Evolutionary conservation across 1,140 invertebrate genomes (phyloP), one percentile per base, ranked within the genome.

Genomic region (Papilio glaucus): DNA sequence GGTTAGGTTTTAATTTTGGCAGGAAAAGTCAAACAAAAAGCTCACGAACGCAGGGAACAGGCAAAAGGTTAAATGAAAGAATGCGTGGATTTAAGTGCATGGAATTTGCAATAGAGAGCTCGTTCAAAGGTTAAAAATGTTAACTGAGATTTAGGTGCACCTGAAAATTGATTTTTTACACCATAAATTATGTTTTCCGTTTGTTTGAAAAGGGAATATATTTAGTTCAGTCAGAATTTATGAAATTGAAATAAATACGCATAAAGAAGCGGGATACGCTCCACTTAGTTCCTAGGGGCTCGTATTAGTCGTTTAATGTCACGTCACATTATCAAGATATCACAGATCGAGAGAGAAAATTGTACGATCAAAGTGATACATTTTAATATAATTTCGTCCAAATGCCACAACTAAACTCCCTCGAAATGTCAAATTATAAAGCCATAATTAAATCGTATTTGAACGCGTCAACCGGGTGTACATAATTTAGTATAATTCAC

Each of bases 371-470:
- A 41, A 41, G 39, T 41, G 39, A 1, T 13, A 41, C 12, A 1
- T 45, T 45, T n/a, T 15, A 45, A 45, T 15, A 7, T 4, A 45
- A 45, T 15, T 45, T 4, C 18, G 13, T 6, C 13, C 13, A 45
- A 0, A 15, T n/a, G 42, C 13, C 15, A 15, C n/a, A 45, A 33
- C 29, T 6, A 33, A 18, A 15, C n/a, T 45, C 7, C 21, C 49
- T 10, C 8, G 18, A 53, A 24, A 21, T 53, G 21, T 24, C 21
- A 9, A 53, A 26, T 53, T 24, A 4, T 24, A 53, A 53, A 10
- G 49, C 49, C 2, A 53, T 18, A 53, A 57, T 57, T 57, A 57
- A 57, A 57, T 24, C 21, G 4, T 57, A 21, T 24, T 57, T 57
- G 49, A 12, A 57, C 10, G 21, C 49, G 24, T 41, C 21, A 26